Percentiles rank a stretch among this genome's conserved stretches.
Conservation (phyloP, 2,113 vertebrate genomes). For the Microtus montanus region DNA sequence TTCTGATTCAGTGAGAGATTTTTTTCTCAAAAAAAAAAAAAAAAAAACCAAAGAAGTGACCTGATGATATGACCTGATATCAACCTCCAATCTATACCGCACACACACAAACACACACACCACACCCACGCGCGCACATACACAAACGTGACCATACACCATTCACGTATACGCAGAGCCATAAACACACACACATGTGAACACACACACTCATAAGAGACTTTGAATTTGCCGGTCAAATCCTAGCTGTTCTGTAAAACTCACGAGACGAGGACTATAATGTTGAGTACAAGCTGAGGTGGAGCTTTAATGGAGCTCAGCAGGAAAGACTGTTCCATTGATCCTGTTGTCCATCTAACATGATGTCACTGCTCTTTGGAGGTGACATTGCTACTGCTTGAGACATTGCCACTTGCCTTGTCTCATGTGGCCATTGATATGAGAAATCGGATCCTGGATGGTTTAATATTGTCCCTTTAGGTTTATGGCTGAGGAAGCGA, state of each 20-base stretch:
- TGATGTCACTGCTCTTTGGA: neutral
- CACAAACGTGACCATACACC: neutral
- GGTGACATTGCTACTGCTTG: neutral
- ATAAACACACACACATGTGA: neutral
- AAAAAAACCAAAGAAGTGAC: neutral
- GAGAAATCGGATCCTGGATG: constrained; percentile 7
- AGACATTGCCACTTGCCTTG: neutral
- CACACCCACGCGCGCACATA: neutral
- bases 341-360: neutral
- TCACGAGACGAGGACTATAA: neutral
- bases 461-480: neutral
- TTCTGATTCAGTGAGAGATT: neutral
- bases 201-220: neutral
- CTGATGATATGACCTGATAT: too few species aligned
- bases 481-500: neutral
- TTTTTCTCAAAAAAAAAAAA: neutral
- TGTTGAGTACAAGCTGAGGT: neutral
- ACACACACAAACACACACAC: neutral
- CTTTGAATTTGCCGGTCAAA: neutral
- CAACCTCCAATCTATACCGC: neutral
- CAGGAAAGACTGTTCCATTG: neutral
- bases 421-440: constrained; percentile 8
- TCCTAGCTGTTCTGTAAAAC: neutral
- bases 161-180: neutral
- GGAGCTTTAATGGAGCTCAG: neutral